phyloP scores from a whole-genome alignment of 2,888 invertebrate species.

The Epinotia ramella region DNA sequence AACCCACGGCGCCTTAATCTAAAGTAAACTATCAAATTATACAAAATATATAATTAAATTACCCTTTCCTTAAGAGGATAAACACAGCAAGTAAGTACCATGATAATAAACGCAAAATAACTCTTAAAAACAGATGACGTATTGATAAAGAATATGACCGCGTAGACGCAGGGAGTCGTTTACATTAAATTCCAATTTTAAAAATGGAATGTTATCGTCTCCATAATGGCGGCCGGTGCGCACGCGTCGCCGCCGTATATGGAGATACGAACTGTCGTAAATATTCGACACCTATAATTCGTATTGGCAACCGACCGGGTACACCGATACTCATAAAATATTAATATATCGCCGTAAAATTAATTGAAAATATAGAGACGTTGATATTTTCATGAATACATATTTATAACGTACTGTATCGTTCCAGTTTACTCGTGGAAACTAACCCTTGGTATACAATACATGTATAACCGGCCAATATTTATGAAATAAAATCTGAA shows the following conservation, averaged over 20 bases:
- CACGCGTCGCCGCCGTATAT: conserved; percentile 60
- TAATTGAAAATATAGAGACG: conserved; percentile 49
- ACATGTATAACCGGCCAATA: too few relatives aligned
- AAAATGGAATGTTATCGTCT: conserved; percentile 67
- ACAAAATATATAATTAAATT: background rate
- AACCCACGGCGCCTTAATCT: too few relatives aligned
- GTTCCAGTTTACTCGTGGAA: too few relatives aligned
- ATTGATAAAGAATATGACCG: conserved; percentile 52
- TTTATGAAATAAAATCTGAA: too few relatives aligned
- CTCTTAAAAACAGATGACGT: conserved; percentile 24
- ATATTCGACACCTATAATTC: conserved; percentile 74
- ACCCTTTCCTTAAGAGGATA: background rate
- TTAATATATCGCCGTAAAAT: conserved; percentile 43
- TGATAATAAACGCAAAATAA: conserved; percentile 10
- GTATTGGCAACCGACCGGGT: conserved; percentile 52
- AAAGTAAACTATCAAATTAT: background rate
- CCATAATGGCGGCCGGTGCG: conserved; percentile 63
- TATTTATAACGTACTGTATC: background rate
- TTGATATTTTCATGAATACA: conserved; percentile 52
- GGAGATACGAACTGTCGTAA: conserved; percentile 62
- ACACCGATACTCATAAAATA: conserved; percentile 52
- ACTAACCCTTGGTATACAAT: too few relatives aligned
- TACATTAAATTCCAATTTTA: conserved; percentile 72
- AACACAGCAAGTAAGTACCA: background rate
- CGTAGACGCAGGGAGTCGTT: conserved; percentile 58